These are phyloP conservation scores for Sebastes cheni DNA, from an alignment of 2,797 vertebrate species.

Conservation along the genomic window DNA sequence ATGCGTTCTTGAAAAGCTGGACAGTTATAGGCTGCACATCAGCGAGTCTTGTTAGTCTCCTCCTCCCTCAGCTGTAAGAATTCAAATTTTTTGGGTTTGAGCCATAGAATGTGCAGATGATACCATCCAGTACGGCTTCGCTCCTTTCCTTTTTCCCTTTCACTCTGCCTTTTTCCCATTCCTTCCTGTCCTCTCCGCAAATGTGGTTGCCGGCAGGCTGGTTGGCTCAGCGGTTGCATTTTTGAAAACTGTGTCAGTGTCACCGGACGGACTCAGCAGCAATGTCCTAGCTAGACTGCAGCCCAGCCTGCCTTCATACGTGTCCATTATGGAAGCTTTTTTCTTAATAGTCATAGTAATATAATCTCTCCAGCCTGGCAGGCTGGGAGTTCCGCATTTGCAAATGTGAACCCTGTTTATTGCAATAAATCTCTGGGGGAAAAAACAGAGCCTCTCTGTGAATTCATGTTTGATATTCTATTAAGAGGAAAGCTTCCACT, in stretches of 20 bases:
- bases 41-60: conserved; percentile 34
- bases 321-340: background rate
- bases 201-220: conserved; percentile 35
- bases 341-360: background rate
- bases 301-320: background rate
- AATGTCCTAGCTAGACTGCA: background rate
- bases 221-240: conserved; percentile 55
- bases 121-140: conserved; percentile 32
- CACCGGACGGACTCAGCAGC: conserved; percentile 46
- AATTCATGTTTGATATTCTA: too few relatives aligned
- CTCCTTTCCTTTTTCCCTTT: conserved; percentile 7
- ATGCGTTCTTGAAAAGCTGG: conserved; percentile 25
- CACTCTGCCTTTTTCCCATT: conserved; percentile 5
- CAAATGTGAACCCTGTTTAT: background rate
- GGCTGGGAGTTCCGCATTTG: background rate
- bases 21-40: conserved; percentile 5
- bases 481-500: too few relatives aligned
- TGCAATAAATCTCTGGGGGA: background rate
- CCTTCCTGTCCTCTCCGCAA: conserved; percentile 27
- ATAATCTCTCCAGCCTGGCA: background rate
- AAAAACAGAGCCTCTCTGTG: too few relatives aligned
- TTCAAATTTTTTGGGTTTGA: conserved; percentile 53
- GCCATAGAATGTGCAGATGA: conserved; percentile 58
- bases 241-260: conserved; percentile 68
- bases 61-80: conserved; percentile 58